Base-by-base conservation (phyloP, 2,888 invertebrate genomes). In the Ditula angustiorana region DNA sequence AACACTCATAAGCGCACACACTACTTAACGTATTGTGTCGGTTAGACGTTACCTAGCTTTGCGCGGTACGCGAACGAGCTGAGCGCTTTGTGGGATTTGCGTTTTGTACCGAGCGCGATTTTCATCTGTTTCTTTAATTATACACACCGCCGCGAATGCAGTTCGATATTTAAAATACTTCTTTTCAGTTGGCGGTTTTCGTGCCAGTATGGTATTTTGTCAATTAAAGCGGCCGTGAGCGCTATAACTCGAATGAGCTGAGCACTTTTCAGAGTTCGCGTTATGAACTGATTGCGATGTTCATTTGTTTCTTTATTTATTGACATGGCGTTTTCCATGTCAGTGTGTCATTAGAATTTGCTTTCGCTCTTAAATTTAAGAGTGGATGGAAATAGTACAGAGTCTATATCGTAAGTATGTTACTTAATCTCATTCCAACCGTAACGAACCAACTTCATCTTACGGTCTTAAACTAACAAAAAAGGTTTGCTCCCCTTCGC, bases 1-100 rank as follows among this genome's bases (percentile, higher is more conserved):
- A 90, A 92, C 92, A 92, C 87, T 92, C 92, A 86, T 90, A 91
- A 92, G 87, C 89, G 82, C 78, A 78, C 76, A 77, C 81, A 81
- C 83, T 85, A 82, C 84, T 90, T 87, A 87, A 79, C 82, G 85
- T 85, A 87, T 86, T 88, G 90, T 85, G 81, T 79, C 68, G 72
- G 70, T 68, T 64, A 70, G 49, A 71, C 68, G 66, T 69, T 67
- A 66, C 70, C 69, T 67, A 64, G 69, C 68, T 59, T 61, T 28
- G 63, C 66, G 68, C 67, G 52, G 28, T 62, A 70, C 74, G 75
- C 70, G 78, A 81, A 85, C 78, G 82, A 82, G 79, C 81, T 79
- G 78, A 79, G 78, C 68, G 80, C 81, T 86, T 86, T 83, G 85
- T 75, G 81, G 86, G 85, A 85, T 87, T 88, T 85, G 81, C 79